Evolutionary conservation across 2,888 invertebrate species (phyloP), one percentile per base, ranked within the genome.

Genomic region (Linyphia triangularis): DNA sequence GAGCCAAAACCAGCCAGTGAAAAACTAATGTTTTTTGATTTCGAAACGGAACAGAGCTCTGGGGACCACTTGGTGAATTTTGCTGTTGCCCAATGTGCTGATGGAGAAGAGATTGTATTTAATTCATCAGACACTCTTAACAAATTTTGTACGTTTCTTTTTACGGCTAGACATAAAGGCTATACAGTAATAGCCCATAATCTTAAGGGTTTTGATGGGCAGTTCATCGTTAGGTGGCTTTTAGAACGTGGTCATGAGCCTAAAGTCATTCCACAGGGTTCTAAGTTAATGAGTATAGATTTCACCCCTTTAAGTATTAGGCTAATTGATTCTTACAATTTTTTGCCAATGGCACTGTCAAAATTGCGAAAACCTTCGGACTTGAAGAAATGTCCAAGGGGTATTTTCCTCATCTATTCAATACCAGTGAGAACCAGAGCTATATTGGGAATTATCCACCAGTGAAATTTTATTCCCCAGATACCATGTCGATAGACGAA

Each of bases 371-470:
- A 16, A 28, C 22, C 7, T 88, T 88, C 57, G 72, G 73, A 1
- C 13, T 89, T 0, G 19, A 1, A 2, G 79, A 78, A n/a, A 1
- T 72, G 51, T 61, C 7, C n/a, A 84, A 89, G n/a, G 78, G 89
- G 2, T 88, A 83, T 37, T 83, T 88, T 22, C 83, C 70, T 3
- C 70, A 88, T 63, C 33, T 88, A 0, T 88, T 84, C 24, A 84
- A 89, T 33, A 65, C 30, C 0, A 6, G 4, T 2, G 26, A 81
- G 37, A 88, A 88, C 24, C 86, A 82, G 37, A 9, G n/a, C 0
- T 82, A 81, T n/a, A 28, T 75, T 5, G 67, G 81, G 3, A 28
- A 63, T 0, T 5, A 81, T 2, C 75, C 81, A 2, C 59, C 81
- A 0, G 13, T 19, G 3, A 0, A 3, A 0, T 81, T n/a, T 16